Evolutionary conservation across 2,113 vertebrate genomes (phyloP), one percentile per base, ranked within the genome.

Genomic region (Saguinus imperator): DNA sequence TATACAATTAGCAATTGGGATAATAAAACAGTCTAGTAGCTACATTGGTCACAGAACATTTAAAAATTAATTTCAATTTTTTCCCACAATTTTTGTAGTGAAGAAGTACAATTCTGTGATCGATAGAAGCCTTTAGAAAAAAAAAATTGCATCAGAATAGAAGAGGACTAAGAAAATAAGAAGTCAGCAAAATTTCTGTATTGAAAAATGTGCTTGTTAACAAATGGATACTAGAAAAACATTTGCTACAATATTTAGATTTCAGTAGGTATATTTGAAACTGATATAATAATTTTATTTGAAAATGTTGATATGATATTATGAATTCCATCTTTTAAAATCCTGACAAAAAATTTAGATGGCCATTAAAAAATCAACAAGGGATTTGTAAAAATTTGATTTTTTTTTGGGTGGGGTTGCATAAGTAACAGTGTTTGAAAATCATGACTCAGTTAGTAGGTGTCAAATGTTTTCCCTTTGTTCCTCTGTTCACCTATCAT

Each of bases 51-150:
- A 77, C 2, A 58, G 73, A 86, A 89, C 29, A 48, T 6, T 73
- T 83, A 86, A 95, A 95, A 83, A 32, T 86, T 43, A 77, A 79
- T 72, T 92, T 86, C 64, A 84, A 87, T 52, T 55, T 55, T 68
- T 81, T 92, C 21, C 35, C 8, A 87, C 8, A 83, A 61, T 32
- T 68, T 92, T 68, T 68, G 32, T 57, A 61, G 68, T 5, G 25
- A 13, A 50, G 6, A 93, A 91, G 37, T 45, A 94, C 8, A 93
- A 86, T 45, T 52, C 29, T 89, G 10, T 66, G 48, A 66, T 73
- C 21, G 61, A 83, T 23, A 85, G 89, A 75, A 94, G 8, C 3
- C 17, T 89, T 68, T 73, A 80, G 37, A 3, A 79, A 87, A 89
- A 86, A 57, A 58, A 57, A 32, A 43, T 86, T 87, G 27, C 50